Evolutionary conservation across 2,888 invertebrate species (phyloP).

Genomic region (Ptychoptera albimana): DNA sequence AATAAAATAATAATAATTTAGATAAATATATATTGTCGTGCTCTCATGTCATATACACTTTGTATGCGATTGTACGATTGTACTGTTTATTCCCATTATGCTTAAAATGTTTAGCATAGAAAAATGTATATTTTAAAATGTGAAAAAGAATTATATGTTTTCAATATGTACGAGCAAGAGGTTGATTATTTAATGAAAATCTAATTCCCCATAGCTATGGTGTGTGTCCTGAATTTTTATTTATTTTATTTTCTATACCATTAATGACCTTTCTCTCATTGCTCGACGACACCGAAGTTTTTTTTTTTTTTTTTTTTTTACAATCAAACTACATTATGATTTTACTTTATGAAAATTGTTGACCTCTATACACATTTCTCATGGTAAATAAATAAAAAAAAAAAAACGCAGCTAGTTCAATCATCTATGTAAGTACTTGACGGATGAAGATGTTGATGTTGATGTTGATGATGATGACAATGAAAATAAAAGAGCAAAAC

Average conservation of each 20-base stretch:
- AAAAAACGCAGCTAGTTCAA: not conserved
- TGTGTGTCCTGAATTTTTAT: not conserved
- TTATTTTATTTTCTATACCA: not conserved
- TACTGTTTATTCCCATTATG: too few relatives aligned
- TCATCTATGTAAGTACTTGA: not conserved
- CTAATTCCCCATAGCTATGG: not conserved
- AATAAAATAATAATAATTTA: too few relatives aligned
- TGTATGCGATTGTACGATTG: not conserved
- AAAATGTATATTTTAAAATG: not conserved
- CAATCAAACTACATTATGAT: not conserved
- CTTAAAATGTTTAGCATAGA: too few relatives aligned
- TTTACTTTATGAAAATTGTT: constrained; percentile 1
- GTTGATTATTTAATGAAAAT: not conserved
- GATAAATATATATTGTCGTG: not conserved
- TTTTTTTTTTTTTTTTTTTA: not conserved
- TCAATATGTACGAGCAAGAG: not conserved
- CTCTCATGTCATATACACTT: not conserved
- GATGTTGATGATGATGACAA: not conserved
- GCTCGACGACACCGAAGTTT: not conserved
- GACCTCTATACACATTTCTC: constrained; percentile 10
- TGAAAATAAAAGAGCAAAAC: not conserved
- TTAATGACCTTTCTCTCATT: constrained; percentile 6
- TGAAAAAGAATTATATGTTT: not conserved
- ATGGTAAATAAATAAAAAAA: constrained; percentile 3
- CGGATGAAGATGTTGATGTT: too few relatives aligned